Percentiles rank a stretch among this genome's conserved stretches.
Evolutionary conservation across 2,888 invertebrate species (phyloP).

Genomic region (Ptilodon capucinus): DNA sequence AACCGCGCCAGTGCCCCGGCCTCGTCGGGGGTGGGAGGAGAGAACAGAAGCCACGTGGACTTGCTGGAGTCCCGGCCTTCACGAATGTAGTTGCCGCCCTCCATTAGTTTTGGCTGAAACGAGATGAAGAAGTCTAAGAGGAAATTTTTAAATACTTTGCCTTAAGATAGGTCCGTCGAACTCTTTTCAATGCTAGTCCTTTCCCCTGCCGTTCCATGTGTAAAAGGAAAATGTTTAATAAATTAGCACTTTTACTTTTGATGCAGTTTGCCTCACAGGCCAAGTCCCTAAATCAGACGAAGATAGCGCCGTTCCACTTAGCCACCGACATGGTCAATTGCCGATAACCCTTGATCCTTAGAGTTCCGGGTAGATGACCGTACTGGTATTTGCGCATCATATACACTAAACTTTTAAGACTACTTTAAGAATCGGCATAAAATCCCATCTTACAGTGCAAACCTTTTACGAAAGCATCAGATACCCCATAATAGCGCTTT

Average conservation of each 20-base stretch:
- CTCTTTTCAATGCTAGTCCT: background rate
- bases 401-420: no score
- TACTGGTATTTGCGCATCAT: background rate
- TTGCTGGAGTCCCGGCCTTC: constrained; percentile 89
- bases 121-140: background rate
- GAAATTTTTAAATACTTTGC: no score
- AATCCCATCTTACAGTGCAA: no score
- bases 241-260: background rate
- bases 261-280: background rate
- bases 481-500: no score
- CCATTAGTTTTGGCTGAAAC: constrained; percentile 89
- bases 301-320: constrained; percentile 1
- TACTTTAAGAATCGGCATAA: no score
- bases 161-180: no score
- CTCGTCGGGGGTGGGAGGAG: constrained; percentile 89
- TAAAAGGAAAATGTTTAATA: no score
- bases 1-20: constrained; percentile 95
- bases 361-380: background rate
- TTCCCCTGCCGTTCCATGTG: no score
- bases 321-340: background rate
- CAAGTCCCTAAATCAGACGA: background rate
- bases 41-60: constrained; percentile 93
- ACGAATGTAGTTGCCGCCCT: constrained; percentile 92
- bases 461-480: no score
- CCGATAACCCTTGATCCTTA: background rate